Conservation (phyloP, 2,888 invertebrate species). For the Dryadula phaetusa region DNA sequence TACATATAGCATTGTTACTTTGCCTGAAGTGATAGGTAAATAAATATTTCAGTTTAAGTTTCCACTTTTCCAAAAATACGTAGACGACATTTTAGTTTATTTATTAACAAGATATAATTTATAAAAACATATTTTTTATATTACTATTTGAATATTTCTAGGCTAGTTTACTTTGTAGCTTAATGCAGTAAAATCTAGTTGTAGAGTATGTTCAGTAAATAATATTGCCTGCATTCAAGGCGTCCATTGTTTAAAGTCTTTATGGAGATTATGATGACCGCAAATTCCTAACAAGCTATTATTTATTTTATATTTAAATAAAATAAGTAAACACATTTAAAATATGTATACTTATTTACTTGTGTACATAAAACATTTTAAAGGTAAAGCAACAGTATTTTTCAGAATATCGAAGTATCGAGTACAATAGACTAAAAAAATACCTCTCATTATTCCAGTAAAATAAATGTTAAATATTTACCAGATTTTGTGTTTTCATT, state of each 20-base stretch:
- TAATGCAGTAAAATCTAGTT: slow-evolving; percentile 13
- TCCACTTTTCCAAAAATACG: no score
- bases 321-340: slow-evolving; percentile 16
- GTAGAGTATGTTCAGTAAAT: slow-evolving; percentile 11
- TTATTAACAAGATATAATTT: neutral
- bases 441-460: neutral
- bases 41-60: no score
- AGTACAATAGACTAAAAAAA: neutral
- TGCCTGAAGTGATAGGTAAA: no score
- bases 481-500: slow-evolving; percentile 48
- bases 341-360: neutral
- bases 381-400: neutral
- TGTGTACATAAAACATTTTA: neutral
- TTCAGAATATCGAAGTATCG: neutral
- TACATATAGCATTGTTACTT: no score
- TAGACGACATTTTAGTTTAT: neutral
- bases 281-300: slow-evolving; percentile 15
- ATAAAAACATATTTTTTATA: neutral
- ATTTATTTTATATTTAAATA: slow-evolving; percentile 13
- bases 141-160: neutral
- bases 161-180: slow-evolving; percentile 5
- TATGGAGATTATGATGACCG: slow-evolving; percentile 18
- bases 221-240: slow-evolving; percentile 31
- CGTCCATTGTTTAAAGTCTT: slow-evolving; percentile 14
- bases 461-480: slow-evolving; percentile 40